Evolutionary conservation across 1,140 invertebrate species (phyloP), one percentile per base, ranked within the genome.

Genomic region (Euborellia annulipes): DNA sequence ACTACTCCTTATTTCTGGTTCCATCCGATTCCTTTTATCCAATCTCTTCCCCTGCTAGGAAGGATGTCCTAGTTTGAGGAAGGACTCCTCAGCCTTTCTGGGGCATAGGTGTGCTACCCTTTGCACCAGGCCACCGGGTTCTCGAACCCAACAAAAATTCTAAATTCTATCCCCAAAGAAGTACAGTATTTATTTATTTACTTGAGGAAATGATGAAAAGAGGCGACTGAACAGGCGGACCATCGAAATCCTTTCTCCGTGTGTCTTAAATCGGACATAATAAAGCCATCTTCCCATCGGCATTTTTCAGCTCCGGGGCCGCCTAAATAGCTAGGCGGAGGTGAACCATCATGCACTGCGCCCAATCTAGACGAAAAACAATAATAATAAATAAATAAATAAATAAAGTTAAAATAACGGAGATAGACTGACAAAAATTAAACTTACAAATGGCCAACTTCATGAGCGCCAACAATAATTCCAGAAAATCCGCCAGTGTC

Each of bases 201-300:
- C 89, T 93, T 92, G 43, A 94, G 68, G 62, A 93, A 94, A 66
- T 94, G 89, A 69, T 93, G 87, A 65, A 94, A 94, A 56, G 88
- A 90, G 43, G 87, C 78, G n/a, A 92, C 76, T 54, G 84, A 89
- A 62, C 90, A 94, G 20, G 86, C 76, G 6, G 88, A 93, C 90
- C 90, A 94, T 56, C 85, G 73, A 70, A 94, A 94, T 13, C 90
- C 90, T 58, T 90, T 79, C 66, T 93, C 89, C 1, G 89, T 93
- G 62, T 93, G 89, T 51, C 90, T 69, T 37, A 94, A 72, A 66
- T 94, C 89, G 41, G 85, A 89, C 90, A 94, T 94, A 55, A 94
- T 94, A 65, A 83, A 94, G 36, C 90, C 90, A 60, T 94, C 90
- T 61, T 92, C 86, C 89, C 90, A 94, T 55, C 87, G 77, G 58